Evolutionary conservation across 2,113 vertebrate genomes (phyloP).

Genomic region (Neolamprologus fasciatus): DNA sequence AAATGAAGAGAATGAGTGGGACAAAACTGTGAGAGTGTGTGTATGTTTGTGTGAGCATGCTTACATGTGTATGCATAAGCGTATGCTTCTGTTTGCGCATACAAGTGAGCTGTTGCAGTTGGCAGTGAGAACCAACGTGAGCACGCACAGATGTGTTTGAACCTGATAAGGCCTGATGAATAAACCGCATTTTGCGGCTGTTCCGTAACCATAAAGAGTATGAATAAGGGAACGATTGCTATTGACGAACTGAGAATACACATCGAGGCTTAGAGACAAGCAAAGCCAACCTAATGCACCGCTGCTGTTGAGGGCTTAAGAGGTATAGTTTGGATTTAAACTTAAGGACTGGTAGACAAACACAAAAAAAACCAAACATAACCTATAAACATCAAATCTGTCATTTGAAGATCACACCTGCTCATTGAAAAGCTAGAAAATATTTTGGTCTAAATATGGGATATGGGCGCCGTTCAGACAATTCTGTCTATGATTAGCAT

Average conservation of each 20-base stretch:
- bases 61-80: constrained; percentile 7
- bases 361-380: constrained; percentile 15
- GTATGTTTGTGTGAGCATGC: neutral
- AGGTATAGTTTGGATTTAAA: constrained; percentile 39
- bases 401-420: neutral
- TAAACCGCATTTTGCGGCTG: constrained; percentile 39
- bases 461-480: neutral
- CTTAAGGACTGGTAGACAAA: constrained; percentile 19
- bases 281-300: constrained; percentile 46
- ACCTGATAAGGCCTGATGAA: constrained; percentile 70
- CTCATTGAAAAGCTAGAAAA: neutral
- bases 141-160: constrained; percentile 63
- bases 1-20: constrained; percentile 40
- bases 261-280: constrained; percentile 23
- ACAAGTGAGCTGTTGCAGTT: constrained; percentile 26
- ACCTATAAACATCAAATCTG: constrained; percentile 6
- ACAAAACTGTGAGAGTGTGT: constrained; percentile 26
- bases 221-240: constrained; percentile 31
- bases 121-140: constrained; percentile 34
- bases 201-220: constrained; percentile 45
- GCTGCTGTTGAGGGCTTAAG: constrained; percentile 41
- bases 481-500: neutral
- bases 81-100: neutral
- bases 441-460: neutral
- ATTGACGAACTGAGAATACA: constrained; percentile 37